Evolutionary conservation across 2,888 invertebrate species (phyloP).

Genomic region (Lasioglossum morio): DNA sequence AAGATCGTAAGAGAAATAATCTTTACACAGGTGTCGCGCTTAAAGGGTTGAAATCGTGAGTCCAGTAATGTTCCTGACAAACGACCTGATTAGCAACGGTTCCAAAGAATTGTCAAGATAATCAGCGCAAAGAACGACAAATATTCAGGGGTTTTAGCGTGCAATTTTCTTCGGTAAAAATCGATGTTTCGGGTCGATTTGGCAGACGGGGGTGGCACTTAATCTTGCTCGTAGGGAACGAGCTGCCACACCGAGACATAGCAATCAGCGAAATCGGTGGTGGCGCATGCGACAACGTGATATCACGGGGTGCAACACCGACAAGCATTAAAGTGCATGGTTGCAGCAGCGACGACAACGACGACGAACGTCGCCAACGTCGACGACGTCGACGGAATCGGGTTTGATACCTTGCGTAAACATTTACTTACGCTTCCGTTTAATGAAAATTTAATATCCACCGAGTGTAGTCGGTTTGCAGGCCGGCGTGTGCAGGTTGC

Average conservation of each 20-base stretch:
- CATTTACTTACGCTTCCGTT: conserved; percentile 45
- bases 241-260: neutral
- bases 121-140: too few relatives aligned
- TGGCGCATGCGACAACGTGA: conserved; percentile 1
- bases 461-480: neutral
- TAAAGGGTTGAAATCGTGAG: neutral
- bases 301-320: neutral
- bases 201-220: neutral
- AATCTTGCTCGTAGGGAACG: neutral
- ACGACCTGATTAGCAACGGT: neutral
- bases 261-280: conserved; percentile 11
- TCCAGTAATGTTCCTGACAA: neutral
- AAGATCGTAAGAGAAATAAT: too few relatives aligned
- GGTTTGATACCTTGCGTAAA: conserved; percentile 51
- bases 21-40: too few relatives aligned
- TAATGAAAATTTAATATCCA: conserved; percentile 64
- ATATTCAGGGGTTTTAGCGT: neutral
- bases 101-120: too few relatives aligned
- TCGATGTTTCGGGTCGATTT: neutral
- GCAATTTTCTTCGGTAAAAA: neutral
- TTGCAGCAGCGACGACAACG: neutral
- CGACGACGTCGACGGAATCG: conserved; percentile 19
- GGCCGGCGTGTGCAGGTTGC: conserved; percentile 14
- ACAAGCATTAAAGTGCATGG: neutral
- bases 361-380: neutral